Evolutionary conservation across 1,140 invertebrate species (phyloP), one percentile per base, ranked within the genome.

Genomic region (Leptinotarsa undecemlineata): DNA sequence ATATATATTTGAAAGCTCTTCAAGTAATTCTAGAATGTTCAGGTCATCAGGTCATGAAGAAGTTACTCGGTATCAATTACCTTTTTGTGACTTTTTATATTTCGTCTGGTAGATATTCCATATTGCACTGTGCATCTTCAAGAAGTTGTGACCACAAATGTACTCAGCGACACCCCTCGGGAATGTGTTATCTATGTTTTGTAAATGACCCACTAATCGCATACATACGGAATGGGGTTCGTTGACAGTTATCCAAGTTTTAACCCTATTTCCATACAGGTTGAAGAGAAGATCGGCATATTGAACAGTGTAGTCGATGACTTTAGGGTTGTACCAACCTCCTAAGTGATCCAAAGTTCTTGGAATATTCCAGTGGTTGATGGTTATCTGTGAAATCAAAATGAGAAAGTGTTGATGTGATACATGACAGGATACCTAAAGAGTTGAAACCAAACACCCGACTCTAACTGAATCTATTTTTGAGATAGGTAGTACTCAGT

Each of bases 301-400:
- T 6, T 85, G 81, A 47, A 66, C 81, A 73, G 84, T 85, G 67
- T 81, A 82, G 60, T 82, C 80, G 47, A 79, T 83, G 11, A 85
- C 75, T 47, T 74, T 47, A 5, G 78, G 78, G 76, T 85, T 86
- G 11, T 79, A 47, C 83, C 82, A 85, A 17, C 85, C 85, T 13
- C 85, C 85, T 17, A 83, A 23, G 17, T 85, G 82, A 72, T 84
- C 78, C 1, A 86, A 61, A 8, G 74, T 69, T 77, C 84, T 79
- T 3, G 85, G 85, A 48, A 79, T 33, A 73, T 82, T 81, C 78
- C 80, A 82, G 62, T 81, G 79, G 71, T 76, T 82, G 20, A 82
- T 48, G 13, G 81, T 89, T 80, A 92, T 90, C 84, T 71, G n/a
- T 4, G 33, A 71, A 8, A 61, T 23, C 0, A 61, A 60, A 71